These are phyloP conservation scores for Corythornis leucogaster DNA, from an alignment of 2,797 vertebrate species.

Conservation along the genomic window DNA sequence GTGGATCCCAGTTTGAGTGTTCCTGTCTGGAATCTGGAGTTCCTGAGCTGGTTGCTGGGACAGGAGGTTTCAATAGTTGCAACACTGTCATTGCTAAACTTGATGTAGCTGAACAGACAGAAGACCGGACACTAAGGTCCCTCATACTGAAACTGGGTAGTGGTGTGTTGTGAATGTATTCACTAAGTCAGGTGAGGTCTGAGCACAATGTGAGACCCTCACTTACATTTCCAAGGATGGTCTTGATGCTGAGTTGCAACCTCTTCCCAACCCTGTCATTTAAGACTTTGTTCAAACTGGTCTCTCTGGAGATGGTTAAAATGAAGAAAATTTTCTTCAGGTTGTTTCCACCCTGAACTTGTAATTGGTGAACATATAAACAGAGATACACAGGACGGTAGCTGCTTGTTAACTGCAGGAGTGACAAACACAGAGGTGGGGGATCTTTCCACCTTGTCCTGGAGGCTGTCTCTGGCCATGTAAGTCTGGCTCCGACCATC, in stretches of 20 bases:
- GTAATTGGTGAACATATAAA: background rate
- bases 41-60: background rate
- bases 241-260: background rate
- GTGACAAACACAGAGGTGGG: background rate
- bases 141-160: background rate
- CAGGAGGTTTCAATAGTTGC: background rate
- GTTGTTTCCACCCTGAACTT: background rate
- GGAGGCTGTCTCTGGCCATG: background rate
- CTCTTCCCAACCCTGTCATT: background rate
- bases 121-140: background rate
- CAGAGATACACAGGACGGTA: background rate
- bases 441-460: background rate
- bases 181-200: background rate
- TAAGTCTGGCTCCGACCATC: slow-evolving; percentile 34
- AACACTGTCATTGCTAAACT: rapidly evolving
- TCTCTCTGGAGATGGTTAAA: background rate
- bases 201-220: background rate
- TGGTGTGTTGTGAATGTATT: background rate
- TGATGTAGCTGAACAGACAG: background rate
- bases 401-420: background rate
- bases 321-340: background rate
- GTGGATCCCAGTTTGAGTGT: background rate
- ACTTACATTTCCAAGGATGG: background rate
- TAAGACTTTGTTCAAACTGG: background rate
- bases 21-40: background rate